Evolutionary conservation across 2,797 vertebrate species (phyloP), one percentile per base, ranked within the genome.

Genomic region (Thalassophryne amazonica): DNA sequence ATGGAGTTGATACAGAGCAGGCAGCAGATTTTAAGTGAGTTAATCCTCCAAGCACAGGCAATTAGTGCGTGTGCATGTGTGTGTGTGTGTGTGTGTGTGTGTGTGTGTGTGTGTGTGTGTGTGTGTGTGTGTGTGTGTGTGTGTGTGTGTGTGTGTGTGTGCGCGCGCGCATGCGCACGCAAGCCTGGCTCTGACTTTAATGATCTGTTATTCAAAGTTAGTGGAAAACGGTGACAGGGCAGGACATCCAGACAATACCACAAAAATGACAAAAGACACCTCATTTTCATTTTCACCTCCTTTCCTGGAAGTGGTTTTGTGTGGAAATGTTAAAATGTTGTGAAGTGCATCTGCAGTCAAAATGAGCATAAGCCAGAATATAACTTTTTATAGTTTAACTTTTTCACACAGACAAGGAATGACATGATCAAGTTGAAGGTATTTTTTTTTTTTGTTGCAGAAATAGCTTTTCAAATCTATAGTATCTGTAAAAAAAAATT

Each of bases 151-250:
- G 34, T 12, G 34, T 13, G 22, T 14, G 43, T 9, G 13, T 13
- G 53, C 25, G 47, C 58, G 56, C 5, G 41, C 11, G 27, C 30
- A 37, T 39, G 38, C 31, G 16, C 22, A 12, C 7, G 39, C 15
- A 64, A 47, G 61, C 52, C 38, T 27, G 23, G 32, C 40, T 46
- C 13, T 4, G 14, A 20, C 41, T 61, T 38, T 75, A 40, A 75
- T 73, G 56, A 68, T 55, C 53, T 42, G 54, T 39, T 69, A 60
- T 60, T 73, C 41, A 55, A 54, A 68, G 37, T 56, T 20, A 13
- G 48, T 48, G 50, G 36, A 11, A 55, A 43, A 39, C 7, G 1
- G 48, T 67, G 54, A 63, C 66, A 53, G 55, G 23, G 34, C 42
- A 51, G 36, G 35, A 33, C 56, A 54, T 28, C 34, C 46, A 22